Conservation (phyloP, 1,140 invertebrate species). For the Patella vulgata region DNA sequence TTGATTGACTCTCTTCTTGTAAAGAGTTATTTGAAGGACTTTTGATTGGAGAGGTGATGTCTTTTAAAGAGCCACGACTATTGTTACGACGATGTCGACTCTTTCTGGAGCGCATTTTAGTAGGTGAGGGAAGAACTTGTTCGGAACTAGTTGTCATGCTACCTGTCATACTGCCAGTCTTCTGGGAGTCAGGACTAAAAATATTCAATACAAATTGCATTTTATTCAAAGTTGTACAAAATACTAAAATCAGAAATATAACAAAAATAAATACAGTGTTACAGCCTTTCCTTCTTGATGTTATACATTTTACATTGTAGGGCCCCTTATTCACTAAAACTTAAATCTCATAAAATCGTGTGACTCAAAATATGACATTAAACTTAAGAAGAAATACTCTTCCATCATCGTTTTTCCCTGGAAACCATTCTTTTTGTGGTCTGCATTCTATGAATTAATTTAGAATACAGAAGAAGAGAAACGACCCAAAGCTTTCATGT, state of each 20-base stretch:
- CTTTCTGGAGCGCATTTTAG: slow-evolving; percentile 56
- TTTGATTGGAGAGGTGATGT: slow-evolving; percentile 45
- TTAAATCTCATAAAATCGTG: no score
- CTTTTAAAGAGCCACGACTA: slow-evolving; percentile 56
- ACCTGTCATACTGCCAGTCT: slow-evolving; percentile 25
- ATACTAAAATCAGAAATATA: no score
- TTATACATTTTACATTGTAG: slow-evolving; percentile 32
- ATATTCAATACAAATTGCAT: not conserved
- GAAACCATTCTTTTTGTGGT: no score
- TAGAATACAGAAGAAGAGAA: no score
- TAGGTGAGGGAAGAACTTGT: slow-evolving; percentile 57
- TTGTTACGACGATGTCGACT: slow-evolving; percentile 59
- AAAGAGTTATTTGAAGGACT: slow-evolving; percentile 43
- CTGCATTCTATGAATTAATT: no score
- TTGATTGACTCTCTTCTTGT: slow-evolving; percentile 35
- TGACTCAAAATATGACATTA: no score
- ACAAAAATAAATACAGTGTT: not conserved
- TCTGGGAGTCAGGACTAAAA: slow-evolving; percentile 34
- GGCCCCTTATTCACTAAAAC: no score
- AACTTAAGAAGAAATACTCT: no score
- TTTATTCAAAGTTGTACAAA: not conserved
- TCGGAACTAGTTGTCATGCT: slow-evolving; percentile 55
- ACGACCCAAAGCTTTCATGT: no score
- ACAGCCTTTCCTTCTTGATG: slow-evolving; percentile 9
- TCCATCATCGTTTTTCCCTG: no score